Evolutionary conservation across 1,140 invertebrate species (phyloP), one percentile per base, ranked within the genome.

Genomic region (Neodiprion pinetum): DNA sequence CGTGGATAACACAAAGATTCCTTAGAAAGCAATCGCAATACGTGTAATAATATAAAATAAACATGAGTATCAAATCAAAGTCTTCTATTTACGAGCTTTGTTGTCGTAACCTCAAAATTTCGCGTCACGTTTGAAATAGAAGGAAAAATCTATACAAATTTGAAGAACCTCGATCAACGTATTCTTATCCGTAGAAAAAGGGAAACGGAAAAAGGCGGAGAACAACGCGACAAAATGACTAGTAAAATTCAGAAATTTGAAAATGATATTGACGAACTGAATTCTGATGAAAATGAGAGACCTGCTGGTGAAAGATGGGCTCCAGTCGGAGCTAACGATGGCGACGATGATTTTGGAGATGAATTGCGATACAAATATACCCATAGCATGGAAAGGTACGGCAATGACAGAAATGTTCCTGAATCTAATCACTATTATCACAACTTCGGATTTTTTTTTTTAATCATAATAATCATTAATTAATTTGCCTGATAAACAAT

Each of bases 261-360:
- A 49, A 71, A 77, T 21, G 83, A 87, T 74, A 81, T 82, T 48
- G 87, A 89, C 69, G 77, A 65, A 47, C 75, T 72, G 53, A 83
- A 86, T 76, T 88, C 86, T 5, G 85, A 87, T 53, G 86, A 88
- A 68, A 82, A 85, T 72, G 86, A 88, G 9, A 82, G 86, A 71
- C 88, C 88, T 1, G 86, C 87, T 0, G 88, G 87, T 8, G 91
- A 92, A 78, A 83, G 92, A 79, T 93, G 92, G 92, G 91, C 92
- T 47, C 92, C 92, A 1, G 84, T 93, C 11, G 92, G 92, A 11
- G 92, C 92, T 1, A 90, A 90, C 76, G 90, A 90, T 74, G 85
- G 86, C 2, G 90, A 91, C 71, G 83, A 85, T 76, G 85, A 88
- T 72, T 88, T 85, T 69, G 70, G 74, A 17, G 87, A 89, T 23